Evolutionary conservation across 2,888 invertebrate genomes (phyloP), one percentile per base, ranked within the genome.

Genomic region (Chrysolina haemoptera): DNA sequence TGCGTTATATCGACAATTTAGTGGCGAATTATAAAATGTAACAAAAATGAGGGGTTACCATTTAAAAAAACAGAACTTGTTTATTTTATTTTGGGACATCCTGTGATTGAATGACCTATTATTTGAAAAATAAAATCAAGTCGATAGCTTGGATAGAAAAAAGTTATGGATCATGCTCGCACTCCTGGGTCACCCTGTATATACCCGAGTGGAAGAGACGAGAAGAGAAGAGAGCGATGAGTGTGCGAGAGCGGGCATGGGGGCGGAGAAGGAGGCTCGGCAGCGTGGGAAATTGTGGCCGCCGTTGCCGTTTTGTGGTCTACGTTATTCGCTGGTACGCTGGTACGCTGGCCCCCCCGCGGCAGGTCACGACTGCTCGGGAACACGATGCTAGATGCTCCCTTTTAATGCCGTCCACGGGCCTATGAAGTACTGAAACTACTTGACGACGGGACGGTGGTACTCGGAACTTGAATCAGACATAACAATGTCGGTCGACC

Each of bases 351-450:
- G 59, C 78, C 76, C 78, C 35, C 77, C 74, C 78, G 73, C 77
- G 64, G 71, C 72, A 81, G 79, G 40, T 46, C 53, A 62, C 83
- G 74, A 87, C 83, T 86, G 86, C 86, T 85, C 86, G 86, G 85
- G 85, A 85, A 86, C 86, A 86, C 86, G 86, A 86, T 84, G 85
- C 83, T 85, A 85, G 85, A 84, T 85, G 85, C 84, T 86, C 86
- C 85, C 85, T 86, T 86, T 86, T 85, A 86, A 81, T 86, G 82
- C 83, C 83, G 82, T 79, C 82, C 82, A 80, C 81, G 78, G 80
- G 80, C 53, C 78, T 80, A 76, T 78, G 71, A 20, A 63, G 65
- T 65, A 63, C 48, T 48, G 48, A 46, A 22, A 65, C 46, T 64
- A 20, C 43, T 35, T 20, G 43, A 62, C 62, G 62, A 62, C 55